A percentile compares a stretch with the other conserved stretches of the same genome.
phyloP scores from a whole-genome alignment of 2,113 vertebrate species.

The Camelus dromedarius region DNA sequence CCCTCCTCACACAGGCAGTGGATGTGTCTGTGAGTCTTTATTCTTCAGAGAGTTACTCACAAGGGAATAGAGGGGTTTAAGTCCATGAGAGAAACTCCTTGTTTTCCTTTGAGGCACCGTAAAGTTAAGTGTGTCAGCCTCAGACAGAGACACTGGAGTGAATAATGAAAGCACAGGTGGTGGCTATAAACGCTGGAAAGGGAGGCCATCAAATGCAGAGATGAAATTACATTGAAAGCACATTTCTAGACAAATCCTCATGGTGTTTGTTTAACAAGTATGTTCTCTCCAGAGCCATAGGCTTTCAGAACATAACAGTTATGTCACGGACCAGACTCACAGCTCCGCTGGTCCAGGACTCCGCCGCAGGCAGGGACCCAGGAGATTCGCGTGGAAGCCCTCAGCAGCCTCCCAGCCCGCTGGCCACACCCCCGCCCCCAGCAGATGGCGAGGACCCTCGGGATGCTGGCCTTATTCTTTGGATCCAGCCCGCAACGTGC shows the following conservation, averaged over 20 bases:
- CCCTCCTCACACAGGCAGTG: not conserved
- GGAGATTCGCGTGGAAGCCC: not conserved
- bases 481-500: not conserved
- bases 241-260: conserved; percentile 63
- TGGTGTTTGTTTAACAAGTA: not conserved
- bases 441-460: not conserved
- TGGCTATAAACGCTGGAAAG: conserved; percentile 15
- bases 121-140: not conserved
- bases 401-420: not conserved
- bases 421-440: not conserved
- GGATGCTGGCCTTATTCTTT: not conserved
- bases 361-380: not conserved
- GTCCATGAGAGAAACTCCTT: not conserved
- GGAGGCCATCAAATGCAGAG: conserved; percentile 46
- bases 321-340: not conserved
- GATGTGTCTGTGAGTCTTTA: not conserved
- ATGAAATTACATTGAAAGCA: conserved; percentile 27
- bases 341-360: not conserved
- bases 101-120: not conserved
- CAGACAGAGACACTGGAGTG: not conserved
- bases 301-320: not conserved
- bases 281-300: not conserved
- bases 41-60: not conserved
- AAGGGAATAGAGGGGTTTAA: not conserved
- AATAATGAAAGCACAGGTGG: conserved; percentile 60